Evolutionary conservation across 2,888 invertebrate species (phyloP).

Genomic region (Sarcophaga carnaria): DNA sequence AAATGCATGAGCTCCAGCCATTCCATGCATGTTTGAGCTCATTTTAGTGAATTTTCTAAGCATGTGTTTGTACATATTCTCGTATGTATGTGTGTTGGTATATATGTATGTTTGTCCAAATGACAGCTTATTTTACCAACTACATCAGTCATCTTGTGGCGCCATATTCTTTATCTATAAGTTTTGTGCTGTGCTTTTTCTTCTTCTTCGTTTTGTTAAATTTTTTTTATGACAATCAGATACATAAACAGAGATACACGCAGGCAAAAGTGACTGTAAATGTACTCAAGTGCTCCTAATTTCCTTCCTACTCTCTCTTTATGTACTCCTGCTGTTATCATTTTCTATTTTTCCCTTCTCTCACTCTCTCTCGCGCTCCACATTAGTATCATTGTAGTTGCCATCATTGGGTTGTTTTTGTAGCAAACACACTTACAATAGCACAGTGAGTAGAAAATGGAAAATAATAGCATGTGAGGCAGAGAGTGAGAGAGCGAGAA

Average conservation of each 20-base stretch:
- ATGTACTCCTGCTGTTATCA: not conserved
- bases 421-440: conserved; percentile 1
- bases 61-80: not conserved
- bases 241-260: not conserved
- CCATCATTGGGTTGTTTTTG: conserved; percentile 26
- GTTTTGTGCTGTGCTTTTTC: not conserved
- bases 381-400: conserved; percentile 54
- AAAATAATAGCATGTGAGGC: not conserved
- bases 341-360: not conserved
- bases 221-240: not conserved
- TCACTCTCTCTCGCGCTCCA: not conserved
- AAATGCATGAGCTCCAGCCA: not conserved
- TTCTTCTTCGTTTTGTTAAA: not conserved
- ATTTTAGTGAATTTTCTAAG: conserved; percentile 1
- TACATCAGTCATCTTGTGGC: conserved; percentile 53
- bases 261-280: too few species aligned
- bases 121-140: conserved; percentile 37
- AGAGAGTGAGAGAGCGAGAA: too few species aligned
- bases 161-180: conserved; percentile 42
- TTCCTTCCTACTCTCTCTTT: too few species aligned
- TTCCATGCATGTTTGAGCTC: not conserved
- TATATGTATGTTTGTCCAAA: conserved; percentile 9
- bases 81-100: not conserved
- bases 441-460: not conserved
- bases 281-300: too few species aligned